These are phyloP conservation scores for Salmo trutta DNA, from an alignment of 2,797 vertebrate genomes.

Conservation along the genomic window DNA sequence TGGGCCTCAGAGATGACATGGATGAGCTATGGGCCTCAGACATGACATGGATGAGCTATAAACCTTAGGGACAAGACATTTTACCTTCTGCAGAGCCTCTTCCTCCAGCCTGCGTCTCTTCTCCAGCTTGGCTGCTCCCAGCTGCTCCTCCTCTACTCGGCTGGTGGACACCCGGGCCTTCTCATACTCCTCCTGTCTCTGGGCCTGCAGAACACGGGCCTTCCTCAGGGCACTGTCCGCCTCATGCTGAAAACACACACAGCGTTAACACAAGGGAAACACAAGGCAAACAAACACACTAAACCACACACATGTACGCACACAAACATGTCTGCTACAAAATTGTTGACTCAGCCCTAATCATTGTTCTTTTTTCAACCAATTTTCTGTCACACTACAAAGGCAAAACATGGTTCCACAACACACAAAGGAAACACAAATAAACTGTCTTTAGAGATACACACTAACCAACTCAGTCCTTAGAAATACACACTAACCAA, in stretches of 20 bases:
- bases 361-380: background rate
- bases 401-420: background rate
- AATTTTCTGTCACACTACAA: background rate
- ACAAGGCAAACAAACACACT: background rate
- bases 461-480: no score
- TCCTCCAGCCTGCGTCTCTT: conserved; percentile 91
- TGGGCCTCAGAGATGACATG: background rate
- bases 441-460: background rate
- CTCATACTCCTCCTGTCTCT: conserved; percentile 94
- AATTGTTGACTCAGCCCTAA: background rate
- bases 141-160: conserved; percentile 89
- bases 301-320: background rate
- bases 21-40: background rate
- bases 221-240: conserved; percentile 88
- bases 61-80: background rate
- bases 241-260: conserved; percentile 81
- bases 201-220: conserved; percentile 84
- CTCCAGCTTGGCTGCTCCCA: conserved; percentile 82
- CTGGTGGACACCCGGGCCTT: conserved; percentile 88
- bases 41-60: background rate
- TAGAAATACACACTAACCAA: no score
- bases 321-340: background rate
- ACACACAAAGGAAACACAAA: background rate
- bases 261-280: background rate
- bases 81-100: conserved; percentile 93